These are phyloP conservation scores for Stichodactyla helianthus DNA, from an alignment of 64 coral and sea anemone species.

Conservation along the genomic window DNA sequence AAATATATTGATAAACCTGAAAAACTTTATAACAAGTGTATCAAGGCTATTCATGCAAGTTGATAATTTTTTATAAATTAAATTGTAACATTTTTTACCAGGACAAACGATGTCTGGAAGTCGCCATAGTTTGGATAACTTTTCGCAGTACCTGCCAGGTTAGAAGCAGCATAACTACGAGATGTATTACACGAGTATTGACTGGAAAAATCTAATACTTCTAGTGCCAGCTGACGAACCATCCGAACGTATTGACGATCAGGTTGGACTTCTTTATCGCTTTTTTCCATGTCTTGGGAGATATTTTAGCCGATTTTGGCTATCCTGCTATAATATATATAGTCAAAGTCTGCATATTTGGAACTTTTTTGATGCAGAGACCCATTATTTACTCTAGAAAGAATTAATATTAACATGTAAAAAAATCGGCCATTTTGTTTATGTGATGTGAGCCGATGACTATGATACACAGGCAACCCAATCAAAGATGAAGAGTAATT, in stretches of 20 bases:
- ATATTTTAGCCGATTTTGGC: not conserved
- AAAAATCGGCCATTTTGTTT: not conserved
- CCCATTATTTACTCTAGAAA: not conserved
- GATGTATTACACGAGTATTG: conserved; percentile 69
- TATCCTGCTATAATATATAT: not conserved
- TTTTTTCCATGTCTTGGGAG: not conserved
- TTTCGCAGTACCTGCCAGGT: conserved; percentile 54
- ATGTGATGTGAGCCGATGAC: not conserved
- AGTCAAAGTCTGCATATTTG: not conserved
- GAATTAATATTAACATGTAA: not conserved
- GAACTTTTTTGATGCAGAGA: not conserved
- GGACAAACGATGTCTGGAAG: conserved; percentile 82
- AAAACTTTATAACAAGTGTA: not conserved
- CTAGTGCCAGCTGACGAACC: conserved; percentile 39
- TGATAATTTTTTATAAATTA: not conserved
- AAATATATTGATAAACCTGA: too few species aligned
- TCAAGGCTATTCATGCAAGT: not conserved
- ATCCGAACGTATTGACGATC: too few species aligned
- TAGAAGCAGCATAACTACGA: conserved; percentile 60
- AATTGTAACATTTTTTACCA: conserved; percentile 40
- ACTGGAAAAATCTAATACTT: conserved; percentile 76
- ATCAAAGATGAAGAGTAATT: not conserved
- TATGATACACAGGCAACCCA: not conserved
- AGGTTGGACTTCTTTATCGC: not conserved
- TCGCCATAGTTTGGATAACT: conserved; percentile 92